Base-by-base conservation (phyloP, 2,888 invertebrate genomes). In the Athripsodes cinereus region DNA sequence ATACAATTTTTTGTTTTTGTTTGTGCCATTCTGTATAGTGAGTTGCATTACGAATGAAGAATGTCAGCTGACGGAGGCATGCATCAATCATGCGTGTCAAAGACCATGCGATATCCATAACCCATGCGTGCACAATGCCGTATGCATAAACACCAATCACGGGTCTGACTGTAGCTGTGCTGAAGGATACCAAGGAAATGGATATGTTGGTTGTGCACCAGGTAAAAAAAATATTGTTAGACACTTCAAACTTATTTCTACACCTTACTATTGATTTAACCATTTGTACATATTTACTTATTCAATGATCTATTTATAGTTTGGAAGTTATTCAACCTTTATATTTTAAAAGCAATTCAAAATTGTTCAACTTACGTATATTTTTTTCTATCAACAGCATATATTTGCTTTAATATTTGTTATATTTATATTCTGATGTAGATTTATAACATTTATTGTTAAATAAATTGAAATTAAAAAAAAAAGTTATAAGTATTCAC, bases 111-210 rank as follows among this genome's bases (percentile, higher is more conserved):
- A 86, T 70, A 81, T 90, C 68, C 87, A 86, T 70, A 88, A 92
- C 70, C 92, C 92, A 55, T 94, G 94, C 70, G 85, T 85, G 65
- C 82, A 83, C 67, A 87, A 92, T 71, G 91, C 92, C 57, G 83
- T 90, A 65, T 94, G 94, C 76, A 84, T 90, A 74, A 92, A 92
- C 74, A 88, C 88, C 54, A 90, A 92, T 68, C 93, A 93, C 70
- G 88, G 87, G 65, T 87, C 90, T 21, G 90, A 91, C 69, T 93
- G 93, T 73, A 88, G 86, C 71, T 93, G 93, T 69, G 81, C 83
- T 49, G 90, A 92, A 73, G 92, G 91, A 64, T 92, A 84, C 72
- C 88, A 90, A 72, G 94, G 94, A 70, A 90, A 92, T 69, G 92
- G 91, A 68, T 88, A 88, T 67, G 81, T 89, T 50, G 87, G 87